Conservation (phyloP, 1,140 invertebrate species). For the Stenopsyche tienmushanensis region DNA sequence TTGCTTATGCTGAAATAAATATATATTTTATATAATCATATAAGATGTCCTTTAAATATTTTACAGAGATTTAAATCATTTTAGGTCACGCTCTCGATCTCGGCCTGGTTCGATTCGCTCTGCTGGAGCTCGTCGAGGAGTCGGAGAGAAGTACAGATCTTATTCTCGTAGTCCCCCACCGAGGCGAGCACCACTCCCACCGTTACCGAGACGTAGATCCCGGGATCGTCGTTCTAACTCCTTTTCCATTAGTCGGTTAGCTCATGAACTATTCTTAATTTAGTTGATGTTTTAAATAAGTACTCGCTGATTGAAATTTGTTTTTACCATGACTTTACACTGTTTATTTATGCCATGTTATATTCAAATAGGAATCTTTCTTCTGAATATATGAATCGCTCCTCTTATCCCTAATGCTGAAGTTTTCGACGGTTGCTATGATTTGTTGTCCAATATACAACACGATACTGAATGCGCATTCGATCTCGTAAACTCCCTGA, state of each 20-base stretch:
- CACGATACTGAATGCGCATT: no score
- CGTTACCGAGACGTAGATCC: constrained; percentile 13
- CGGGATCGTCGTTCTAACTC: constrained; percentile 37
- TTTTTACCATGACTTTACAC: not conserved
- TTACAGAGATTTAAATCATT: constrained; percentile 22
- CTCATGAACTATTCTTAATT: not conserved
- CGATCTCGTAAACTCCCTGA: no score
- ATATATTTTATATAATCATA: not conserved
- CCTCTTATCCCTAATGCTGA: no score
- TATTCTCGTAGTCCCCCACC: constrained; percentile 35
- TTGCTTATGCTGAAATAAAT: not conserved
- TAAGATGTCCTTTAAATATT: not conserved
- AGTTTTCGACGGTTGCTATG: no score
- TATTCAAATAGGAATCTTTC: no score
- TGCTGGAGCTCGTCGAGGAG: constrained; percentile 44
- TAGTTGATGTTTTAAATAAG: no score
- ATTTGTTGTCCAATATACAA: no score
- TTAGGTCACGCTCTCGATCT: constrained; percentile 48
- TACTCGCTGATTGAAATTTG: not conserved
- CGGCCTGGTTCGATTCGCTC: constrained; percentile 52
- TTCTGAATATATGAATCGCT: no score
- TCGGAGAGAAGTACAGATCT: constrained; percentile 42
- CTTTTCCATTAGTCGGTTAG: constrained; percentile 36
- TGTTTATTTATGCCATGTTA: not conserved
- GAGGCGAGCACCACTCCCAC: not conserved